A percentile compares a stretch with the other conserved stretches of the same genome.
Conservation (phyloP, 2,113 vertebrate genomes). For the Microtus ochrogaster region DNA sequence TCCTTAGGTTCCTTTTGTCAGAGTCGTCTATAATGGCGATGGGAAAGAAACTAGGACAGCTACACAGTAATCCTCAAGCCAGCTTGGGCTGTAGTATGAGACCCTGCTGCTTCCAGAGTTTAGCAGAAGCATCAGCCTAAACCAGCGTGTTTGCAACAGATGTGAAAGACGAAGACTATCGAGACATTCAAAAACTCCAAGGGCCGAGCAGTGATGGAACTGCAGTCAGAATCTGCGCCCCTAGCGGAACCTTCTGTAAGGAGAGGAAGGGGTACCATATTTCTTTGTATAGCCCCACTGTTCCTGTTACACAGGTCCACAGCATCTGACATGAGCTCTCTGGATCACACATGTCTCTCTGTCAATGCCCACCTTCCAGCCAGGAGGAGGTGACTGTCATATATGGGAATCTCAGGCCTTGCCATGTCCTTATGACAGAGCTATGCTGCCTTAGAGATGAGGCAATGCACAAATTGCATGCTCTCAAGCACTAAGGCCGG, state of each 20-base stretch:
- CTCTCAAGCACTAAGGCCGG: neutral
- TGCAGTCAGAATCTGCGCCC: neutral
- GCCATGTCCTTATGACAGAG: neutral
- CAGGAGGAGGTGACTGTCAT: neutral
- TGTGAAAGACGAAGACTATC: neutral
- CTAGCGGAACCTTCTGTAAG: neutral
- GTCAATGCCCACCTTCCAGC: neutral
- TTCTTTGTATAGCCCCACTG: neutral
- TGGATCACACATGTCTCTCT: neutral
- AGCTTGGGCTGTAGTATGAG: neutral
- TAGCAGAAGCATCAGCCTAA: neutral
- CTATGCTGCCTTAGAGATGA: neutral
- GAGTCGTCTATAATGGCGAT: neutral
- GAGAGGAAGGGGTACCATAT: neutral
- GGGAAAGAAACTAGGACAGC: neutral
- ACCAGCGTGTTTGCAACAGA: neutral
- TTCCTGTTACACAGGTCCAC: neutral
- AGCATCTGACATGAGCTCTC: neutral
- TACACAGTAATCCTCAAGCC: neutral
- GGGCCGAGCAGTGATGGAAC: neutral
- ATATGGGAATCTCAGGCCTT: neutral
- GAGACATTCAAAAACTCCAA: neutral
- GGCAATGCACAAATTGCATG: neutral
- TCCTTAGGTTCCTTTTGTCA: neutral
- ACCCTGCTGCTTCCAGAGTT: neutral